Evolutionary conservation across 2,888 invertebrate species (phyloP), one percentile per base, ranked within the genome.

Genomic region (Agriopis leucophaearia): DNA sequence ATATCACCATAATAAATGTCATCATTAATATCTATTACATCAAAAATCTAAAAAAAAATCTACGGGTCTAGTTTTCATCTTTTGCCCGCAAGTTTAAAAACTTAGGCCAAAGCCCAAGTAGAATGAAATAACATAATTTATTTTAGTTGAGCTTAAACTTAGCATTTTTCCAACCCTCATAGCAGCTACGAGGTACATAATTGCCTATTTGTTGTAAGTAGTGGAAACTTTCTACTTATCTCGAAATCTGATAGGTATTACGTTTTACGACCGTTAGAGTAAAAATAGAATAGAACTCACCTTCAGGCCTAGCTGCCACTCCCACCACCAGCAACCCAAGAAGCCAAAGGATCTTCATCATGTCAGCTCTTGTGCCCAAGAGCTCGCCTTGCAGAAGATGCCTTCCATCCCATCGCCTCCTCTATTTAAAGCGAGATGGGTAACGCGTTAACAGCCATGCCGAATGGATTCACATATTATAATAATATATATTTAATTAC

Each of bases 381-480:
- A 69, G 66, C 73, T 78, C 80, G 83, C 85, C 78, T 63, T 54
- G 38, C 87, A 86, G 84, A 89, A 88, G 90, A 88, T 90, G 76
- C 69, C 64, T 1, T 1, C 15, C 9, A 42, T 1, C 8, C n/a
- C 59, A n/a, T 44, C 54, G 16, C 44, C 36, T 12, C 51, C 65
- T 15, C 77, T 88, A 87, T 92, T 82, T 92, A 92, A 85, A 82
- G 79, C 54, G 57, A 65, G 69, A 59, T 36, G 13, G 38, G 44
- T 81, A 74, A 88, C 89, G 89, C 86, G 77, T 83, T 86, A 80
- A 91, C 78, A 85, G 44, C 78, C 80, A 75, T 79, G 48, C 12
- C 71, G 13, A 90, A 92, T 92, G 85, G 80, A 91, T 92, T 90
- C 58, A 73, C 65, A 81, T 88, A 88, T 89, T 79, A 44, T 42